Base-by-base conservation (phyloP, 2,797 vertebrate genomes). In the Channa striata region DNA sequence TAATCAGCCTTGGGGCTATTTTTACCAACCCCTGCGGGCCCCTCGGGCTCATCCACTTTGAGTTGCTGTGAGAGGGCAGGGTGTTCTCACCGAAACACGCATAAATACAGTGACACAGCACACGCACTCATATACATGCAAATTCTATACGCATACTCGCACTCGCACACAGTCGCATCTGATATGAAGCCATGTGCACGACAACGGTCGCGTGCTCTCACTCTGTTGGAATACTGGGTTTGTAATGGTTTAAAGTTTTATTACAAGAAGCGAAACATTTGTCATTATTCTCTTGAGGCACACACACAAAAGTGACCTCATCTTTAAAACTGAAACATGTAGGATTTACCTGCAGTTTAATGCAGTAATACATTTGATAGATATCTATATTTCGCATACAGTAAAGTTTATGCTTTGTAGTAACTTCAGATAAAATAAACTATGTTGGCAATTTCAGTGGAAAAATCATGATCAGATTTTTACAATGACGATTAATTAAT, bases 1-100 rank as follows among this genome's bases (percentile, higher is more conserved):
- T 93, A 91, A 94, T 95, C 92, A 94, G 90, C 89, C 91, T 88
- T 71, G 48, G 84, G 89, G 92, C 93, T 93, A 93, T 93, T 94
- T 94, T 93, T 94, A 93, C 87, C 90, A 85, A 86, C 89, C 87
- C 89, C 87, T 78, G 76, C 46, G 84, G 91, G 89, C 92, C 88
- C 89, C 85, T 89, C 82, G 50, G 91, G 90, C 90, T 84, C 82
- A 87, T 91, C 89, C 84, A 81, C 89, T 88, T 89, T 91, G 87
- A 89, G 82, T 82, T 87, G 83, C 82, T 89, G 71, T 58, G 77
- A 71, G 80, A 90, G 86, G 90, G 84, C 80, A 84, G 78, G 65
- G 78, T 88, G 85, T 82, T 86, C 84, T 84, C 72, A 74, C 64
- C 64, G 80, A 84, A 78, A 64, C 73, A 74, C 77, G 70, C 69